Evolutionary conservation across 2,888 invertebrate species (phyloP), one percentile per base, ranked within the genome.

Genomic region (Sisyra terminalis): DNA sequence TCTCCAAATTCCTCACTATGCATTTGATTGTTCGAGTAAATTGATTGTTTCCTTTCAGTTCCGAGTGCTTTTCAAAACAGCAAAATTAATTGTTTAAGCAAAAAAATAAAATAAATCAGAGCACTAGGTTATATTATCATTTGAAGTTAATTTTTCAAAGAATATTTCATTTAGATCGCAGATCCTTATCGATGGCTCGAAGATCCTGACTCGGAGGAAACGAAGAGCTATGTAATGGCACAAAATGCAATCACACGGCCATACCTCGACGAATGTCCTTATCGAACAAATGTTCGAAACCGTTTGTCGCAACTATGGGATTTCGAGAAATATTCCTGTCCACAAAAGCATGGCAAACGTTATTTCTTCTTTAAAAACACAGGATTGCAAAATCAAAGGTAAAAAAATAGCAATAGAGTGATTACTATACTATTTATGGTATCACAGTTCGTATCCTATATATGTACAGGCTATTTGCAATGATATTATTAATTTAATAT

Each of bases 111-210:
- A n/a, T n/a, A n/a, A 24, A 24, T 24, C 24, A 7, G 24, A 24
- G 24, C 24, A 24, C 7, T 24, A 5, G 3, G 24, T 24, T 24
- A 7, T 3, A 24, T 5, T 24, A 5, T 24, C 24, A 7, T 24
- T 24, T 24, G 24, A 24, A 24, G n/a, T n/a, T n/a, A n/a, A n/a
- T n/a, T n/a, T n/a, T n/a, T n/a, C n/a, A 5, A 24, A 24, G 5
- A 24, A 5, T 24, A 24, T 24, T 45, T 43, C 42, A 52, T 57
- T 17, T 60, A 90, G 89, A 70, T 92, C 42, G 51, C 60, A 41
- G 97, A 98, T 65, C 88, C 89, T 0, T 97, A 96, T 62, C 78
- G 94, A 44, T 97, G 94, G 93, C 63, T 98, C 45, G 97, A 98
- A 62, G 88, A 97, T 64, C 93, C 96, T 1, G 92, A 96, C 62